Conservation (phyloP, 2,113 vertebrate species). For the Genyomyrus donnyi region DNA sequence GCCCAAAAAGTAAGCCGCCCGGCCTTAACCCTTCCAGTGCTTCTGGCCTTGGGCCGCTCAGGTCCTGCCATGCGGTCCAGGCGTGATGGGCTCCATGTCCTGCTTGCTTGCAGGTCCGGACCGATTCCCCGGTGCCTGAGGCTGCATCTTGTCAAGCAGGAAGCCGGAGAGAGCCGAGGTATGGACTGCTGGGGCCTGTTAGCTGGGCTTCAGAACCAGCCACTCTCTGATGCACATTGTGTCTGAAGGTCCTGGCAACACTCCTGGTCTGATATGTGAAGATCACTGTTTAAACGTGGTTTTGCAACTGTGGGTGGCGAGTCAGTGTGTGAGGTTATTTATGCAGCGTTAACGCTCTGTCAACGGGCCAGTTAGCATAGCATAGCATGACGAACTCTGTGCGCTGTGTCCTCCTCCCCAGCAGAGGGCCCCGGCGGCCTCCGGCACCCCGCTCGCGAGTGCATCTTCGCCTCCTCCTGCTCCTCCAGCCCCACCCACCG, state of each 20-base stretch:
- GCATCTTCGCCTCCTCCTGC: constrained; percentile 77
- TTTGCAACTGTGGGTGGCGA: not conserved
- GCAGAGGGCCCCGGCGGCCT: constrained; percentile 63
- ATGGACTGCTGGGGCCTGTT: not conserved
- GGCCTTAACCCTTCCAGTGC: not conserved
- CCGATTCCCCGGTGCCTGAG: constrained; percentile 69
- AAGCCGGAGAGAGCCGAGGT: constrained; percentile 69
- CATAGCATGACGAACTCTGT: not conserved
- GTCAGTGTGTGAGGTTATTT: not conserved
- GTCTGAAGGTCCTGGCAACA: not conserved
- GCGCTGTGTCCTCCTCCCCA: not conserved
- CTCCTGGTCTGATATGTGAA: not conserved
- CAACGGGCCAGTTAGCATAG: not conserved
- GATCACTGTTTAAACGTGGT: not conserved
- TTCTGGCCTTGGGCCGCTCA: not conserved
- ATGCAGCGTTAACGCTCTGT: not conserved
- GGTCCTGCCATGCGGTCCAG: not conserved
- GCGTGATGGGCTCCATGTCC: not conserved
- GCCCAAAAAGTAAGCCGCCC: constrained; percentile 51
- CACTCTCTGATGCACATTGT: not conserved
- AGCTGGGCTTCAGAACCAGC: not conserved
- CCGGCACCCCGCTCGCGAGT: constrained; percentile 82
- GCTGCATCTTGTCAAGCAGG: constrained; percentile 73
- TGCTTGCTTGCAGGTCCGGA: constrained; percentile 51
- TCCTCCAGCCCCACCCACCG: constrained; percentile 66